Evolutionary conservation across 2,797 vertebrate genomes (phyloP).

Genomic region (Cuculus canorus): DNA sequence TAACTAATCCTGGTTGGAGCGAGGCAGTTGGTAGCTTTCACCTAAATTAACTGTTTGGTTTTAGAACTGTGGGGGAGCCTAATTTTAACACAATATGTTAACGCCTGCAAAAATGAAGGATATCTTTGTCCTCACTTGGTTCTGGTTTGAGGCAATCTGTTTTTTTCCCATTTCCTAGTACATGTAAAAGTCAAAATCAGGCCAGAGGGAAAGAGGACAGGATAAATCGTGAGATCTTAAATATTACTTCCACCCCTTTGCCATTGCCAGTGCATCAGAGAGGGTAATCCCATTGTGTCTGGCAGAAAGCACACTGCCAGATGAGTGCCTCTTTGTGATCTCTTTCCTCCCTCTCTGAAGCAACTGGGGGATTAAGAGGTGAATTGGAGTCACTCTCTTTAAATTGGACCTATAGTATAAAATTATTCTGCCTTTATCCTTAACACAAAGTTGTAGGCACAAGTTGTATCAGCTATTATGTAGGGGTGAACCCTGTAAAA

Average conservation of each 20-base stretch:
- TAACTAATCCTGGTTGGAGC: constrained; percentile 19
- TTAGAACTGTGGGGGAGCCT: constrained; percentile 56
- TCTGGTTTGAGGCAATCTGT: neutral
- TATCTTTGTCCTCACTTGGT: neutral
- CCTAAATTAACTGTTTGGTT: constrained; percentile 44
- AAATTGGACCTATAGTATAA: neutral
- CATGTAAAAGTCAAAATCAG: neutral
- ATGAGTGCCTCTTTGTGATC: neutral
- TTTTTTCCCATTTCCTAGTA: neutral
- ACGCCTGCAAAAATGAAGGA: constrained; percentile 9
- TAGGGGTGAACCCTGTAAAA: neutral
- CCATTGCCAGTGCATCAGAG: neutral
- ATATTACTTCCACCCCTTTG: neutral
- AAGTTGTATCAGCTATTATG: neutral
- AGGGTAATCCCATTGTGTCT: neutral
- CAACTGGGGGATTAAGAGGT: neutral
- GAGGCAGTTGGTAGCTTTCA: constrained; percentile 38
- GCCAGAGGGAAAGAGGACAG: neutral
- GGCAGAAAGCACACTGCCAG: neutral
- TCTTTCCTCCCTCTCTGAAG: neutral
- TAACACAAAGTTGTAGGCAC: neutral
- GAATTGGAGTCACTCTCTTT: neutral
- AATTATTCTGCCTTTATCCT: neutral
- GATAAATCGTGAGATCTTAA: neutral
- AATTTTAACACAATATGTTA: constrained; percentile 39